Evolutionary conservation across 2,888 invertebrate species (phyloP).

Genomic region (Andricus curvator): DNA sequence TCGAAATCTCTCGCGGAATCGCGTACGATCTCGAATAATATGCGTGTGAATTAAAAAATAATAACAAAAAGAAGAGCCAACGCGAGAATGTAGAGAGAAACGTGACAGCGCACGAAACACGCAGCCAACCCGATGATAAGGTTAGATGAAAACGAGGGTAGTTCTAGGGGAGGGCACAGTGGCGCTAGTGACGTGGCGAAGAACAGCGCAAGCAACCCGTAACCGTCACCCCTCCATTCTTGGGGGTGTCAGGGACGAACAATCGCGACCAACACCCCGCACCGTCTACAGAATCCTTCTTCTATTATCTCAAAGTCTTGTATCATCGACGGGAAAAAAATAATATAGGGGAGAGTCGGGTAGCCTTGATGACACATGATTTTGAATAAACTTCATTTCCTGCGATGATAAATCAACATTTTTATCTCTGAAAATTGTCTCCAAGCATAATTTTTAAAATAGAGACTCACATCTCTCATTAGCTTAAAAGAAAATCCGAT

Average conservation of each 20-base stretch:
- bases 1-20: neutral
- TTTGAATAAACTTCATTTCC: no score
- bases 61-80: conserved; percentile 41
- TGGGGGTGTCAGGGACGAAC: conserved; percentile 36
- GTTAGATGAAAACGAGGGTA: conserved; percentile 61
- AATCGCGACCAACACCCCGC: conserved; percentile 21
- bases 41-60: conserved; percentile 45
- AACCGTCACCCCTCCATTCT: conserved; percentile 53
- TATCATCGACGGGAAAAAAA: neutral
- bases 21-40: conserved; percentile 12
- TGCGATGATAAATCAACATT: no score
- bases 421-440: no score
- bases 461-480: no score
- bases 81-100: conserved; percentile 33
- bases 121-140: conserved; percentile 59
- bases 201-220: conserved; percentile 60
- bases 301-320: neutral
- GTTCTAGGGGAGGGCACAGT: conserved; percentile 65
- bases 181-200: conserved; percentile 67
- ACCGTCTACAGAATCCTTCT: conserved; percentile 9
- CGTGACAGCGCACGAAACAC: conserved; percentile 51
- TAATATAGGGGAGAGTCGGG: no score
- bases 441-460: no score
- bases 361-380: no score
- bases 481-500: no score